A percentile compares a stretch with the other conserved stretches of the same genome.
Evolutionary conservation across 2,888 invertebrate genomes (phyloP).

Genomic region (Hypena proboscidalis): DNA sequence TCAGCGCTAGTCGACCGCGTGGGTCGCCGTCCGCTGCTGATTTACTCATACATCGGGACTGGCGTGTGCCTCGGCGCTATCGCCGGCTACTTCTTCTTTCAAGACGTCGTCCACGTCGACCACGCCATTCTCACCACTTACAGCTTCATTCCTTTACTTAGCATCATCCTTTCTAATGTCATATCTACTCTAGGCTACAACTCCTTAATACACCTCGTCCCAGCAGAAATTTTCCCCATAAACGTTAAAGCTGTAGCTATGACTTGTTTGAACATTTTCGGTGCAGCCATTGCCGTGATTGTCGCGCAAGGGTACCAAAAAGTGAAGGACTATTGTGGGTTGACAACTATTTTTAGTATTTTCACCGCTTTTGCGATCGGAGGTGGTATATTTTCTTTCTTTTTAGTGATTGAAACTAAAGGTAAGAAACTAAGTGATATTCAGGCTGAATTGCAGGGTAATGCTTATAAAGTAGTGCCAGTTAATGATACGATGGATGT

Average conservation of each 20-base stretch:
- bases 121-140: constrained; percentile 16
- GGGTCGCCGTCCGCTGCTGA: constrained; percentile 70
- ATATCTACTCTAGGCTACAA: constrained; percentile 68
- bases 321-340: constrained; percentile 66
- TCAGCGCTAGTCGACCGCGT: constrained; percentile 53
- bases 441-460: constrained; percentile 72
- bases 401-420: constrained; percentile 80
- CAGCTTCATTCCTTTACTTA: constrained; percentile 63
- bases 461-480: constrained; percentile 18
- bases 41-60: constrained; percentile 63
- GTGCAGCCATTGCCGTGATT: constrained; percentile 70
- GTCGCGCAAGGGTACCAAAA: constrained; percentile 75
- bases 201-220: constrained; percentile 73
- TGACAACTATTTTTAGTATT: constrained; percentile 73
- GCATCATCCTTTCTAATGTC: constrained; percentile 56
- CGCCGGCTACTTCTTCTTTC: constrained; percentile 61
- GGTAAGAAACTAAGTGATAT: constrained; percentile 81
- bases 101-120: constrained; percentile 40
- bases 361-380: constrained; percentile 70
- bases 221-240: constrained; percentile 81
- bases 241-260: constrained; percentile 81
- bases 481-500: constrained; percentile 3
- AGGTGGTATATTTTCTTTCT: constrained; percentile 67
- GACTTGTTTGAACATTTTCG: constrained; percentile 69
- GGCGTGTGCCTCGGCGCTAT: constrained; percentile 43